These are phyloP conservation scores for Salvelinus alpinus DNA, from an alignment of 2,113 vertebrate species.

Conservation along the genomic window DNA sequence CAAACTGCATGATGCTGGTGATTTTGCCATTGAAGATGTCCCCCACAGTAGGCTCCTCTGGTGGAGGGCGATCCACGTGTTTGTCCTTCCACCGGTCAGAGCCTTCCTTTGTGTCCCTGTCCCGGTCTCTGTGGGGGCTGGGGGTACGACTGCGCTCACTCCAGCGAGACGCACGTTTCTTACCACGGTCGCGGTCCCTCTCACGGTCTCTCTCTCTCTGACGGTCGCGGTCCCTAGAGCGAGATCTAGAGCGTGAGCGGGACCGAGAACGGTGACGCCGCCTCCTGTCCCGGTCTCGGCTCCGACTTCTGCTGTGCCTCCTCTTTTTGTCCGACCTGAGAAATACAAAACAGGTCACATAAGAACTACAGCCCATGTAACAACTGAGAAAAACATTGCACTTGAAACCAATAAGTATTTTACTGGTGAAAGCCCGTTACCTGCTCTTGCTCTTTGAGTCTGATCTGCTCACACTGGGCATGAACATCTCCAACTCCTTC, in stretches of 20 bases:
- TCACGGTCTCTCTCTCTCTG: constrained; percentile 69
- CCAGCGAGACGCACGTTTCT: constrained; percentile 63
- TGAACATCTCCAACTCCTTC: constrained; percentile 93
- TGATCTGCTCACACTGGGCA: constrained; percentile 80
- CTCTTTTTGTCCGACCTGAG: constrained; percentile 64
- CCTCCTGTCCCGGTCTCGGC: constrained; percentile 75
- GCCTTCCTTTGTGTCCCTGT: constrained; percentile 69
- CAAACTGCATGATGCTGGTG: constrained; percentile 99
- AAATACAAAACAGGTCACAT: too few species aligned
- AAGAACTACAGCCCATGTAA: neutral
- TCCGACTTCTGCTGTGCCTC: constrained; percentile 78
- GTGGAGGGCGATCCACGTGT: constrained; percentile 90
- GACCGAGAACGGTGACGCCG: constrained; percentile 70
- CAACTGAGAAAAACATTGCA: neutral
- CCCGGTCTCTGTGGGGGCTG: constrained; percentile 74
- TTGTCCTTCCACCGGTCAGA: constrained; percentile 91
- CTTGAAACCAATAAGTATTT: neutral
- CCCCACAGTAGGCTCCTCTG: constrained; percentile 92
- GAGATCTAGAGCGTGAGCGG: constrained; percentile 84
- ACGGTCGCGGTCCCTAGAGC: constrained; percentile 77
- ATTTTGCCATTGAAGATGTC: constrained; percentile 98
- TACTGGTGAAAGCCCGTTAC: constrained; percentile 58
- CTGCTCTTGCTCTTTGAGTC: constrained; percentile 76
- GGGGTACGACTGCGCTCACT: constrained; percentile 82
- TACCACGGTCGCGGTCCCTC: constrained; percentile 70